phyloP scores from a whole-genome alignment of 2,888 invertebrate species.

The Euclidia mi region DNA sequence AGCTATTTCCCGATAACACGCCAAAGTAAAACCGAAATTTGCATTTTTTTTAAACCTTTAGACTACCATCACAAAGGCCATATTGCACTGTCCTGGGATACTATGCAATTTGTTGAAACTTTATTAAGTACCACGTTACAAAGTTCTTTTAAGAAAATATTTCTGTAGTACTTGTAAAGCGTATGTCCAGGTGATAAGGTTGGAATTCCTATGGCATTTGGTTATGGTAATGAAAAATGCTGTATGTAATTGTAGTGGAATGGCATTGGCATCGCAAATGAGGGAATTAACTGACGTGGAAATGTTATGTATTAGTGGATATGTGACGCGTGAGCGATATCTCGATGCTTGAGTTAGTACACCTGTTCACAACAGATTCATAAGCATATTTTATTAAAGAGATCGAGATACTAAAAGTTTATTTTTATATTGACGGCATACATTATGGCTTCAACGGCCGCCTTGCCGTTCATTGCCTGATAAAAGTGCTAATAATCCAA shows the following conservation, averaged over 20 bases:
- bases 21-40: background rate
- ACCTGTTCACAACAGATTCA: slow-evolving; percentile 1
- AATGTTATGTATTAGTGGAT: slow-evolving; percentile 52
- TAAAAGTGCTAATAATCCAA: too few species aligned
- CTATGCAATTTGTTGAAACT: slow-evolving; percentile 15
- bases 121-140: slow-evolving; percentile 10
- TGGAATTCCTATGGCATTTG: slow-evolving; percentile 1
- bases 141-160: slow-evolving; percentile 14
- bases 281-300: slow-evolving; percentile 64
- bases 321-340: slow-evolving; percentile 21
- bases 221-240: slow-evolving; percentile 9
- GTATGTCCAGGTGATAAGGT: slow-evolving; percentile 2
- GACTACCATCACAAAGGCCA: slow-evolving; percentile 13
- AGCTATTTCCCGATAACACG: slow-evolving; percentile 15
- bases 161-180: slow-evolving; percentile 6
- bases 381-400: background rate
- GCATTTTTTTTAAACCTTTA: slow-evolving; percentile 16
- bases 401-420: background rate
- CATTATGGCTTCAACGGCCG: too few species aligned
- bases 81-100: slow-evolving; percentile 22
- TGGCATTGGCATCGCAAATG: slow-evolving; percentile 60
- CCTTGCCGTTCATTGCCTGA: too few species aligned
- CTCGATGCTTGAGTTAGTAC: slow-evolving; percentile 4
- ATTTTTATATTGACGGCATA: too few species aligned
- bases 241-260: slow-evolving; percentile 28